phyloP scores from a whole-genome alignment of 37 sponge, comb jelly and placozoan species.

The Axinella damicornis region DNA sequence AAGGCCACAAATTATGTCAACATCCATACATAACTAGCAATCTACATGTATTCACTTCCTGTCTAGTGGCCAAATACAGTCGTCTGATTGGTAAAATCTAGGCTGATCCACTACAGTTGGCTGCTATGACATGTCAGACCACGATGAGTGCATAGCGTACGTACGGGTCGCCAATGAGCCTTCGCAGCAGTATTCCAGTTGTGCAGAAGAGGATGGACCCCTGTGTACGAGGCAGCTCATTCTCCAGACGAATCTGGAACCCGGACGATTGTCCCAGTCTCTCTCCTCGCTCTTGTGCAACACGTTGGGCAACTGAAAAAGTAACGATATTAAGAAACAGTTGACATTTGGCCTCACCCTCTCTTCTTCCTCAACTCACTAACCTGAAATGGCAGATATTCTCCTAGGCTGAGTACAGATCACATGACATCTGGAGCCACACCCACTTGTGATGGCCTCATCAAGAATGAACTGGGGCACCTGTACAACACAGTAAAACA shows the following conservation, averaged over 20 bases:
- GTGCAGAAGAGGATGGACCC: constrained; percentile 83
- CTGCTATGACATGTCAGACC: too few species aligned
- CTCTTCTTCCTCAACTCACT: too few species aligned
- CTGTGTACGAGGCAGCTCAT: constrained; percentile 45
- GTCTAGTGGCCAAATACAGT: too few species aligned
- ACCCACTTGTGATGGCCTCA: constrained; percentile 76
- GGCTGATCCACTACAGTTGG: too few species aligned
- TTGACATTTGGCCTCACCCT: too few species aligned
- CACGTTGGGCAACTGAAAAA: constrained; percentile 72
- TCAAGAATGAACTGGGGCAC: constrained; percentile 92
- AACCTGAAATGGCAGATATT: constrained; percentile 93
- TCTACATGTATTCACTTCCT: too few species aligned
- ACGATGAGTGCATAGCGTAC: constrained; percentile 10
- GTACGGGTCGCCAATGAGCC: constrained; percentile 68
- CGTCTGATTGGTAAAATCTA: too few species aligned
- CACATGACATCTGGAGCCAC: constrained; percentile 79
- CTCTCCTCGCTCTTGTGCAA: constrained; percentile 77
- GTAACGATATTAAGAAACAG: background rate
- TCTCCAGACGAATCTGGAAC: constrained; percentile 89
- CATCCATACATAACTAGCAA: background rate
- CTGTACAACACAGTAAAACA: constrained; percentile 36
- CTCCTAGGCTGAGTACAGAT: constrained; percentile 91
- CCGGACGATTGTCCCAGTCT: constrained; percentile 53
- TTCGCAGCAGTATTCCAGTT: constrained; percentile 76
- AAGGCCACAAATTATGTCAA: too few species aligned